A percentile compares a stretch with the other conserved stretches of the same genome.
phyloP scores from a whole-genome alignment of 2,797 vertebrate genomes.

The Eidolon dupreanum region DNA sequence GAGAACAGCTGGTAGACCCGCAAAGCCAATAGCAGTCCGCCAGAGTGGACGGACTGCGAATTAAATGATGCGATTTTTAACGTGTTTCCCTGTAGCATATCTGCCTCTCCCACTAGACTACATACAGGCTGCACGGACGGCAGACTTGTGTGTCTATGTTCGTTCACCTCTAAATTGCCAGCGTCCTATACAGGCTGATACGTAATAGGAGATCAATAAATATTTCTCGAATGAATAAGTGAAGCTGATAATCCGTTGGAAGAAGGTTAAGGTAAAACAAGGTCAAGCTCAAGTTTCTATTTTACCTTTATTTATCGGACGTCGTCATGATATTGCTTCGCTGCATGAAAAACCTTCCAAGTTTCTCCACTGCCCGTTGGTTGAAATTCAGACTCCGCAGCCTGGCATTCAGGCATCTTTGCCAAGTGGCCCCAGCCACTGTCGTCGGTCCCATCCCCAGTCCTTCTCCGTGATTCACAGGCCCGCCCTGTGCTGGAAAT shows the following conservation, averaged over 20 bases:
- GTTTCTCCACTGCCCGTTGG: neutral
- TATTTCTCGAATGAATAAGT: neutral
- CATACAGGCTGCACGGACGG: neutral
- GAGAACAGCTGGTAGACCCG: accelerated
- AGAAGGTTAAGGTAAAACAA: neutral
- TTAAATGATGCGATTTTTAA: neutral
- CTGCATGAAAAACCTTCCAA: neutral
- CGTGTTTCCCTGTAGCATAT: neutral
- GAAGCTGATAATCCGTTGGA: neutral
- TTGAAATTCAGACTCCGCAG: neutral
- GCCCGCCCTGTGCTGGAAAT: accelerated
- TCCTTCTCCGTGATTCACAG: neutral
- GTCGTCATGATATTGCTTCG: neutral
- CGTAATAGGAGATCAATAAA: neutral
- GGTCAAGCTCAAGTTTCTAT: neutral
- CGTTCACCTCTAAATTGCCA: neutral
- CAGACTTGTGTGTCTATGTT: neutral
- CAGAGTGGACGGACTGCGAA: accelerated
- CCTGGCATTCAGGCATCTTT: neutral
- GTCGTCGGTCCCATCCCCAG: accelerated
- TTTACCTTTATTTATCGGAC: neutral
- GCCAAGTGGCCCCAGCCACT: neutral
- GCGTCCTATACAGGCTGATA: neutral
- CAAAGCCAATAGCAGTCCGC: neutral
- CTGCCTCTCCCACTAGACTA: neutral